phyloP scores from a whole-genome alignment of 2,888 invertebrate genomes.

The Spodoptera exigua region DNA sequence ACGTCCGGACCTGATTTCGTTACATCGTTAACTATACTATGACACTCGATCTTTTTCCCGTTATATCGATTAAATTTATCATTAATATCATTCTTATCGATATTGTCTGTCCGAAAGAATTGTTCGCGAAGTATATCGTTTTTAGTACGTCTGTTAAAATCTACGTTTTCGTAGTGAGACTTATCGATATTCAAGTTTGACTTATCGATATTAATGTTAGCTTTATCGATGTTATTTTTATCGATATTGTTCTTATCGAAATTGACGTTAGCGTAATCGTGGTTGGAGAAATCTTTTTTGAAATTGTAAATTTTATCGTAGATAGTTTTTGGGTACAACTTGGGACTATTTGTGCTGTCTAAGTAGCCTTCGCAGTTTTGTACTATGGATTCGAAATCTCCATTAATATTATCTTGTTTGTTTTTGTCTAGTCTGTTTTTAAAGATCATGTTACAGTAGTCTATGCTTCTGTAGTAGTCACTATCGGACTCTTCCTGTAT shows the following conservation, averaged over 20 bases:
- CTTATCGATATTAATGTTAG: constrained; percentile 43
- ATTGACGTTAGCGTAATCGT: constrained; percentile 80
- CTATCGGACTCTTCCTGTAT: constrained; percentile 86
- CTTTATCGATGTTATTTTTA: constrained; percentile 30
- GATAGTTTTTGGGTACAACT: constrained; percentile 76
- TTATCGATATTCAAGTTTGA: constrained; percentile 40
- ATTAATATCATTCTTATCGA: constrained; percentile 79
- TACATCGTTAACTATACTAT: constrained; percentile 82
- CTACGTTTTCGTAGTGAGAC: constrained; percentile 51
- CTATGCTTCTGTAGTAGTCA: constrained; percentile 84
- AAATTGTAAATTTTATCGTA: constrained; percentile 82
- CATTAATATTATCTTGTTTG: constrained; percentile 31
- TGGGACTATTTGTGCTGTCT: constrained; percentile 63
- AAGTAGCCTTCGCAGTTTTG: constrained; percentile 71
- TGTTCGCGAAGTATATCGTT: constrained; percentile 80
- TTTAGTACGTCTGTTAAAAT: constrained; percentile 70
- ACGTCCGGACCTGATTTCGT: constrained; percentile 78
- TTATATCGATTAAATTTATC: constrained; percentile 76
- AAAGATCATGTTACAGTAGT: constrained; percentile 77
- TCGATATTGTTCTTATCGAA: constrained; percentile 56
- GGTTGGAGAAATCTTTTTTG: constrained; percentile 83
- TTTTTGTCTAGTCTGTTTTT: constrained; percentile 54
- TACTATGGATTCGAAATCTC: constrained; percentile 66
- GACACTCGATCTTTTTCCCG: constrained; percentile 82
- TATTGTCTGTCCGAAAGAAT: constrained; percentile 73